Conservation (phyloP, 2,797 vertebrate genomes). For the Darevskia nairensis region DNA sequence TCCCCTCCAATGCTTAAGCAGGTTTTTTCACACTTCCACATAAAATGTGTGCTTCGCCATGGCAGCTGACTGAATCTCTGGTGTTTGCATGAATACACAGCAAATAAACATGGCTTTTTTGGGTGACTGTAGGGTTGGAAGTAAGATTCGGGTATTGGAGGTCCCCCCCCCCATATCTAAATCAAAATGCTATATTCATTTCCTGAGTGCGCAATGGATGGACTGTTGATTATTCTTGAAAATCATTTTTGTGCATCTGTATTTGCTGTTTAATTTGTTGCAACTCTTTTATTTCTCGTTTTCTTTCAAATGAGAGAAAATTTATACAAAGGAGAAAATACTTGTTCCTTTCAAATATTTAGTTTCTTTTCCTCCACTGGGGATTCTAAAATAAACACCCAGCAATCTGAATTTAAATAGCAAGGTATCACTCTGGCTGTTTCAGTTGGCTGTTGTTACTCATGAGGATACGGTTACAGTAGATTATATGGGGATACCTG, state of each 20-base stretch:
- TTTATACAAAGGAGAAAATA: slow-evolving; percentile 68
- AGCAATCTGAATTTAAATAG: slow-evolving; percentile 77
- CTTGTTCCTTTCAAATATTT: slow-evolving; percentile 76
- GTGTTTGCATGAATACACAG: neutral
- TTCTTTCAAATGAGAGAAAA: slow-evolving; percentile 51
- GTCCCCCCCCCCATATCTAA: neutral
- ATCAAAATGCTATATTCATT: slow-evolving; percentile 32
- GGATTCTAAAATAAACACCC: slow-evolving; percentile 74
- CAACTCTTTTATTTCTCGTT: slow-evolving; percentile 43
- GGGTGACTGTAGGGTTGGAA: slow-evolving; percentile 5
- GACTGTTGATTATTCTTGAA: slow-evolving; percentile 41
- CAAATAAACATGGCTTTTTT: neutral
- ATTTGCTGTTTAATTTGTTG: slow-evolving; percentile 64
- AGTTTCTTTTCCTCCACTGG: slow-evolving; percentile 65
- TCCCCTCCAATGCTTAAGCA: neutral
- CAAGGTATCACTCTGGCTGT: slow-evolving; percentile 70
- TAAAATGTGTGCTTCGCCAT: neutral
- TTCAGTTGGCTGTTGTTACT: slow-evolving; percentile 73
- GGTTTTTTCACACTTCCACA: neutral
- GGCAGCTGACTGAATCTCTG: slow-evolving; percentile 13
- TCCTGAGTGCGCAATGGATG: neutral
- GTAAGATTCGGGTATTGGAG: neutral
- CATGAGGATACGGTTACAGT: slow-evolving; percentile 72
- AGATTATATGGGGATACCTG: slow-evolving; percentile 76
- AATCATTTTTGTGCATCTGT: neutral